These are phyloP conservation scores for Cephus spinipes DNA, from an alignment of 2,888 invertebrate species.

Conservation along the genomic window DNA sequence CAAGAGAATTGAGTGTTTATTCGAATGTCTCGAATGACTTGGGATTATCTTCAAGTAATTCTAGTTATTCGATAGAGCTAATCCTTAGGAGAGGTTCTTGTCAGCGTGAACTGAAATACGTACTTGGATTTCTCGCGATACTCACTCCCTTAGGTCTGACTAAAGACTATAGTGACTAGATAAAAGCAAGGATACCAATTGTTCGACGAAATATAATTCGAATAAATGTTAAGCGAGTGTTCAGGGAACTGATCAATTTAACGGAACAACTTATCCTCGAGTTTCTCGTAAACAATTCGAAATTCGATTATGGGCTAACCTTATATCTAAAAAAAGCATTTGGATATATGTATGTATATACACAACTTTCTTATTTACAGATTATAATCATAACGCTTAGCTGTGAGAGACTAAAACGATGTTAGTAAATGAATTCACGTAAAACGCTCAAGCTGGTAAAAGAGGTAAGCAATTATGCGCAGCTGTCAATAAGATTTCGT, in stretches of 20 bases:
- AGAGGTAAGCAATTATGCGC: too few relatives aligned
- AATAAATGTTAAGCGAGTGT: not conserved
- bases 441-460: too few relatives aligned
- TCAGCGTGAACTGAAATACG: too few relatives aligned
- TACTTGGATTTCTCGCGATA: not conserved
- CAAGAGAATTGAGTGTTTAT: slow-evolving; percentile 9
- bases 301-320: slow-evolving; percentile 33
- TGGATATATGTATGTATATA: slow-evolving; percentile 46
- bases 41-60: too few relatives aligned
- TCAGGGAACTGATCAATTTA: not conserved
- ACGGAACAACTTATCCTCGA: not conserved
- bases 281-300: not conserved
- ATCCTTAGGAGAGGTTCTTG: too few relatives aligned
- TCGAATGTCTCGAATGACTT: too few relatives aligned
- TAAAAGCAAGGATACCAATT: slow-evolving; percentile 49
- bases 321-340: slow-evolving; percentile 41
- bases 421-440: too few relatives aligned
- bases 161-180: slow-evolving; percentile 60
- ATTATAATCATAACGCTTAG: slow-evolving; percentile 20
- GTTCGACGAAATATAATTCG: not conserved
- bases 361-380: slow-evolving; percentile 49
- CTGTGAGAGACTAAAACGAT: too few relatives aligned
- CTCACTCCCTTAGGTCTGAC: slow-evolving; percentile 20
- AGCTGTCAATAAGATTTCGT: too few relatives aligned
- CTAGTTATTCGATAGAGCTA: too few relatives aligned